Base-by-base conservation (phyloP, 2,113 vertebrate species). In the Mesoclemmys tuberculata region DNA sequence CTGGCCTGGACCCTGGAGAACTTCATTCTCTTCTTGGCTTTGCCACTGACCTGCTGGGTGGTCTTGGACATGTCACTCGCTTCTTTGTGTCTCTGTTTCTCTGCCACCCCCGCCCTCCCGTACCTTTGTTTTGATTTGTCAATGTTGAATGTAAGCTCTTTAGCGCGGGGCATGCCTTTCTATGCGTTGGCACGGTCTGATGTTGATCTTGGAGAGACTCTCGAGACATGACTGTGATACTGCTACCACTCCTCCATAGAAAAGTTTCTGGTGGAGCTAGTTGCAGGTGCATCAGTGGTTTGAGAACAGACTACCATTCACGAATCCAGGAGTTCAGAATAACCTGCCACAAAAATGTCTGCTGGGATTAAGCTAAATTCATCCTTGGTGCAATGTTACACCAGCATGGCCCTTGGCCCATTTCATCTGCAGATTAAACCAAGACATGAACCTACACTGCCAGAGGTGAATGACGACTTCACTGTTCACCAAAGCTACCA, bases 51-150 rank as follows among this genome's bases (percentile, higher is more conserved):
- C 13, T 2, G 1, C 9, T 51, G 5, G 14, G 22, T 16, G 19
- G 38, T 10, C 92, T 91, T 93, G 49, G 26, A 90, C 38, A 75
- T 22, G 74, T 3, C 82, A 90, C 55, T 55, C 80, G 22, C 6
- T 8, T 93, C 64, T 85, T 35, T 75, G 2, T 55, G 35, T 24
- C 35, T 18, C 18, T 44, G 26, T 55, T 44, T 56, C 9, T 13
- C 22, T 6, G 24, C 55, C 12, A 5, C 6, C 14, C 16, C 12
- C 13, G 3, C 61, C 1, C 31, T 16, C n/a, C 54, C 27, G 55
- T 87, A 51, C 24, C 11, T 14, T 48, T 77, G 22, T 77, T 85
- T 14, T 1, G 1, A 83, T 2, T 81, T 61, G 13, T 27, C 77
- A 22, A 0, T 6, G 26, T 35, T n/a, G 44, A 19, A 35, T 10